phyloP scores from a whole-genome alignment of 2,888 invertebrate genomes.

The Stramonita haemastoma region DNA sequence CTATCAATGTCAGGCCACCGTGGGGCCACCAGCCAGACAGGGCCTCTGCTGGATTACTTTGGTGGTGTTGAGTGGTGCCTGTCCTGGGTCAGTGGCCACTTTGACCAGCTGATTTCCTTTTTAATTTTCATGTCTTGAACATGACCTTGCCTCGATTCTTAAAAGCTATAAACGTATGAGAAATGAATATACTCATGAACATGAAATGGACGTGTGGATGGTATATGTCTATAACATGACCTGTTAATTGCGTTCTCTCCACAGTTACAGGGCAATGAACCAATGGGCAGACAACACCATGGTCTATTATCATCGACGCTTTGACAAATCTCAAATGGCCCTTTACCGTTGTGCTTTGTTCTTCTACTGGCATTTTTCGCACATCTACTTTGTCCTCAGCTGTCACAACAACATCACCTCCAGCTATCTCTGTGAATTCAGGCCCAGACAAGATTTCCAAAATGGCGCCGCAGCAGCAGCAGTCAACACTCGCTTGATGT shows the following conservation, averaged over 20 bases:
- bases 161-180: no score
- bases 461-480: no score
- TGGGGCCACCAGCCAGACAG: no score
- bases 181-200: no score
- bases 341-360: not conserved
- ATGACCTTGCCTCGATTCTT: no score
- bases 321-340: not conserved
- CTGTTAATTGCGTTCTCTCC: not conserved
- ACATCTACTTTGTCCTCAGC: not conserved
- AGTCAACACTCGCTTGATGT: not conserved
- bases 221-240: not conserved
- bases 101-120: no score
- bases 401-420: not conserved
- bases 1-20: no score
- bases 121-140: no score
- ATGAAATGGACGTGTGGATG: no score
- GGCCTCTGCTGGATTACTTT: no score
- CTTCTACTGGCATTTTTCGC: not conserved
- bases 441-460: not conserved
- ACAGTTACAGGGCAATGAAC: not conserved
- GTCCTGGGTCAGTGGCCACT: no score
- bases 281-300: slow-evolving; percentile 9
- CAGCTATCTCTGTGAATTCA: not conserved
- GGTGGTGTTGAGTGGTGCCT: no score
- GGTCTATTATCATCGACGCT: not conserved